phyloP scores from a whole-genome alignment of 2,797 vertebrate species.

The Lagorchestes hirsutus region DNA sequence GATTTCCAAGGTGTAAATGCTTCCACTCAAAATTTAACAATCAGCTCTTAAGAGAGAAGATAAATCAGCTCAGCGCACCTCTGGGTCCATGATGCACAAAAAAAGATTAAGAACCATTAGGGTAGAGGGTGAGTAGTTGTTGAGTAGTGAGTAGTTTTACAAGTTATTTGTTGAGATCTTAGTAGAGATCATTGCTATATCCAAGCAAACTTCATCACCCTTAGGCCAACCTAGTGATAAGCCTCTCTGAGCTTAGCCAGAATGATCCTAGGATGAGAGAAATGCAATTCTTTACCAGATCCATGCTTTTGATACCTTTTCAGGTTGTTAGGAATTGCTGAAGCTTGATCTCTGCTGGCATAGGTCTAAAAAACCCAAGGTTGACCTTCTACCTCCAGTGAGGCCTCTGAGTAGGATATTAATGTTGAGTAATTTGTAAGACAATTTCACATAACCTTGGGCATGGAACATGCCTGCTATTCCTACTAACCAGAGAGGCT shows the following conservation, averaged over 20 bases:
- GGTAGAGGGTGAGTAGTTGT: background rate
- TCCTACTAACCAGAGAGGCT: too few relatives aligned
- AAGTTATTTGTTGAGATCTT: background rate
- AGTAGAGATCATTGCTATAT: background rate
- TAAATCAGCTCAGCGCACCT: background rate
- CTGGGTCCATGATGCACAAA: background rate
- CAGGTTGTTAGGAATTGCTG: too few relatives aligned
- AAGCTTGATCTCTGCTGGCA: too few relatives aligned
- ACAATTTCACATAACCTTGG: too few relatives aligned
- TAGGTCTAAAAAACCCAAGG: too few relatives aligned
- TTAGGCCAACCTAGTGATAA: background rate
- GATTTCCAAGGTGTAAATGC: background rate
- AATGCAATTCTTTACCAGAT: background rate
- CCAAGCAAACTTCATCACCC: background rate
- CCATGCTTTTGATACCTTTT: too few relatives aligned
- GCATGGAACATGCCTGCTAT: too few relatives aligned
- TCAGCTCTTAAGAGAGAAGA: background rate
- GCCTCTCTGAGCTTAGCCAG: background rate
- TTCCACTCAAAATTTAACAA: background rate
- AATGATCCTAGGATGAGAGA: background rate
- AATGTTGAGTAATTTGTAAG: too few relatives aligned
- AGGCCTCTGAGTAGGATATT: too few relatives aligned
- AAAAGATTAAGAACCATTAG: background rate
- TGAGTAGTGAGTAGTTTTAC: background rate
- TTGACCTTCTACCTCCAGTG: too few relatives aligned